A percentile compares a stretch with the other conserved stretches of the same genome.
These are phyloP conservation scores for Scaptomyza tumidula DNA, from an alignment of 2,888 invertebrate genomes.

Conservation along the genomic window DNA sequence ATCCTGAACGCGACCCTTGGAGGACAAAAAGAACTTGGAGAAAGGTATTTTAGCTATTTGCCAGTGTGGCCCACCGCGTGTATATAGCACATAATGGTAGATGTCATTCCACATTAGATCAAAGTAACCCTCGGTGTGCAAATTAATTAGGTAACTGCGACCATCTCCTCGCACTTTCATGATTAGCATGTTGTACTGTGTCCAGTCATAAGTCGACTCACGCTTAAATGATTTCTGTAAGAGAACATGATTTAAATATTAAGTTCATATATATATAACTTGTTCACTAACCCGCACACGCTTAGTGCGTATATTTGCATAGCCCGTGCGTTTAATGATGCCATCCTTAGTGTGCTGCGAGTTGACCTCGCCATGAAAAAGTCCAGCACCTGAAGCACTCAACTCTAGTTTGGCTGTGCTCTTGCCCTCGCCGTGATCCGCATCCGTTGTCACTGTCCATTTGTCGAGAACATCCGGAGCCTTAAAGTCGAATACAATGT, in stretches of 20 bases:
- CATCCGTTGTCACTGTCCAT: conserved; percentile 91
- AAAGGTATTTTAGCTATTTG: conserved; percentile 97
- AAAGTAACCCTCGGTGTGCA: conserved; percentile 90
- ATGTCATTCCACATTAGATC: conserved; percentile 96
- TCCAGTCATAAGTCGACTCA: conserved; percentile 90
- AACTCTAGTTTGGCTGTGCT: conserved; percentile 89
- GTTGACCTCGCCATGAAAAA: conserved; percentile 90
- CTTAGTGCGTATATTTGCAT: conserved; percentile 91
- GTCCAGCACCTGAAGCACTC: conserved; percentile 88
- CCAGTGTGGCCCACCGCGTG: conserved; percentile 99
- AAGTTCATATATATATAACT: neutral
- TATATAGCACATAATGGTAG: conserved; percentile 93
- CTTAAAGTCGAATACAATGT: conserved; percentile 90
- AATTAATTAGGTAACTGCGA: conserved; percentile 92
- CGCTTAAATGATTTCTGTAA: conserved; percentile 92
- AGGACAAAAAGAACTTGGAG: conserved; percentile 93
- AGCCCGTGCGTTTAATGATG: conserved; percentile 90
- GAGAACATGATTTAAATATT: no score
- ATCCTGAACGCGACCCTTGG: conserved; percentile 95
- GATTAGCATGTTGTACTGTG: conserved; percentile 89
- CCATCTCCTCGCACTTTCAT: conserved; percentile 97
- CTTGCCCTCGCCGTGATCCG: conserved; percentile 92
- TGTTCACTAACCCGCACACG: conserved; percentile 87
- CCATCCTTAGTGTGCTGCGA: conserved; percentile 93
- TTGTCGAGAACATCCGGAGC: conserved; percentile 87